Conservation (phyloP, 1,140 invertebrate genomes). For the Aphidius gifuensis region DNA sequence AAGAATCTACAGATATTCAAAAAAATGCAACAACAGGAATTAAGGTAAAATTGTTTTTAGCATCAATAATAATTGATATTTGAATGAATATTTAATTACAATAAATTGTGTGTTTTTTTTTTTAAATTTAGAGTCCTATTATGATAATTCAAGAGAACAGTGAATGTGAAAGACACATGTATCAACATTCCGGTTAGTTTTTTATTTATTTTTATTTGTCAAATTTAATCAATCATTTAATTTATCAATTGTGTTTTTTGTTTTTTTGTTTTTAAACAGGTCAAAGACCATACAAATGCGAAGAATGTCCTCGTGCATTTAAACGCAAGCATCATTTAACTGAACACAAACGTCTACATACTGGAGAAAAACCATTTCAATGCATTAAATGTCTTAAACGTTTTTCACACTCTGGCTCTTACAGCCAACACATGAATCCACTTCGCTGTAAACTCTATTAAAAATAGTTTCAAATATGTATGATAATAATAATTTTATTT, state of each 20-base stretch:
- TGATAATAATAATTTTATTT: slow-evolving; percentile 6
- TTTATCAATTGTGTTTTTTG: slow-evolving; percentile 9
- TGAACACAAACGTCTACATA: slow-evolving; percentile 97
- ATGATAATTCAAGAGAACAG: slow-evolving; percentile 31
- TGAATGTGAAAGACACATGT: slow-evolving; percentile 80
- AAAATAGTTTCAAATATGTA: slow-evolving; percentile 60
- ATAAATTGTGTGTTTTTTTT: neutral
- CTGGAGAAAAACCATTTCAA: slow-evolving; percentile 97
- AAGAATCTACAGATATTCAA: slow-evolving; percentile 59
- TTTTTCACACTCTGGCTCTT: slow-evolving; percentile 98
- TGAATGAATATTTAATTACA: neutral
- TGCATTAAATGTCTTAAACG: slow-evolving; percentile 98
- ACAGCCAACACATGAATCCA: slow-evolving; percentile 99
- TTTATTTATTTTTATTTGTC: neutral
- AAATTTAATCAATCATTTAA: no score
- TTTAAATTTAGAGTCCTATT: slow-evolving; percentile 36
- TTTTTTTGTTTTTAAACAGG: slow-evolving; percentile 61
- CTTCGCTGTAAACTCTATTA: slow-evolving; percentile 95
- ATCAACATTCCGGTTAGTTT: slow-evolving; percentile 96
- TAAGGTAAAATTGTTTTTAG: slow-evolving; percentile 35
- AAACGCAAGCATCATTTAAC: slow-evolving; percentile 99
- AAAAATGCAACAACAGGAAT: slow-evolving; percentile 22
- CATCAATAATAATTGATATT: slow-evolving; percentile 5
- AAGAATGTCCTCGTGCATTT: slow-evolving; percentile 98
- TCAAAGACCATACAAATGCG: slow-evolving; percentile 96